Percentiles rank a stretch among this genome's conserved stretches.
Evolutionary conservation across 1,140 invertebrate genomes (phyloP).

Genomic region (Calephelis virginiensis): DNA sequence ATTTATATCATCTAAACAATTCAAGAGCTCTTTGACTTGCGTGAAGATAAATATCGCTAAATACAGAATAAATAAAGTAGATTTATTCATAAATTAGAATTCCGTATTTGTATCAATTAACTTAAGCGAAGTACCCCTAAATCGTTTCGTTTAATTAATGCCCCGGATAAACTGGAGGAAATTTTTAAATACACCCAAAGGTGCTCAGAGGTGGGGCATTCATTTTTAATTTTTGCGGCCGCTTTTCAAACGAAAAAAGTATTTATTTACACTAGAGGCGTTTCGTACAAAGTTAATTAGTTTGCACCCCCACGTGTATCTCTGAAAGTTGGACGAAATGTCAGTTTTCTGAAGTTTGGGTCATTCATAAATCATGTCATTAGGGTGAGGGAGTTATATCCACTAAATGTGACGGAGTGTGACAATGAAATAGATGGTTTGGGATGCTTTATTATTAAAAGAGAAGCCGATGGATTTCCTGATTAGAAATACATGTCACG

Average conservation of each 20-base stretch:
- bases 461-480: no score
- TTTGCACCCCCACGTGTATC: not conserved
- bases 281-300: not conserved
- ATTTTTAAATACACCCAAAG: constrained; percentile 31
- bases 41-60: not conserved
- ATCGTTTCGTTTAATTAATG: constrained; percentile 61
- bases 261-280: constrained; percentile 7
- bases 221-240: constrained; percentile 29
- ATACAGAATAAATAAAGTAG: constrained; percentile 3
- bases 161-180: constrained; percentile 29
- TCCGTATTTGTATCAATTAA: constrained; percentile 62
- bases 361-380: no score
- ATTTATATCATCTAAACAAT: no score
- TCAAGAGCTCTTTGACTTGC: not conserved
- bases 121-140: constrained; percentile 45
- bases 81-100: constrained; percentile 50
- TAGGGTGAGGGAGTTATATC: no score
- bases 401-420: no score
- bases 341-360: not conserved
- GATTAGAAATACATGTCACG: no score
- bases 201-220: constrained; percentile 19
- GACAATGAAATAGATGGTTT: no score
- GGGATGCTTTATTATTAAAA: no score
- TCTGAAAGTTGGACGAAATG: not conserved
- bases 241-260: constrained; percentile 26